Evolutionary conservation across 2,797 vertebrate species (phyloP), one percentile per base, ranked within the genome.

Genomic region (Arnoldichthys spilopterus): DNA sequence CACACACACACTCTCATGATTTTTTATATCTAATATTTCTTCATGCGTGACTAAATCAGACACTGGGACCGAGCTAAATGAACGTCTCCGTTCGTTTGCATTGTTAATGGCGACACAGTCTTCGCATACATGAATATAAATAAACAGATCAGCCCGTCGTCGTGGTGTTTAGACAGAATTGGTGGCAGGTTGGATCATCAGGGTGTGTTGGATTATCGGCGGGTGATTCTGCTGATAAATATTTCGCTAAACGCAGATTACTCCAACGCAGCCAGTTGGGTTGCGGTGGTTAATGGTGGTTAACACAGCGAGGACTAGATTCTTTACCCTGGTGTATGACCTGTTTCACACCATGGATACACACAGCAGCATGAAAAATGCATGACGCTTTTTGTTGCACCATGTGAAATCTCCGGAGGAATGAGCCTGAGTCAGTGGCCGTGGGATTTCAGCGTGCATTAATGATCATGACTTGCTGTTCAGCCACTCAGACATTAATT

Each of bases 71-170:
- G 79, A 51, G 70, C 72, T 81, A 66, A 74, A 78, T 74, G 53
- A 84, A 79, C 58, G 64, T 64, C 34, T 82, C 74, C 68, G 15
- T 82, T 84, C 11, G 79, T 79, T 87, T 87, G 85, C 86, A 83
- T 85, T 71, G 54, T 79, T 79, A 82, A 74, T 72, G 40, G 58
- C 24, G 18, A 30, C 3, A 66, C 49, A 63, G 76, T 79, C 53
- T 81, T 83, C 86, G 83, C 78, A 88, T 82, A 76, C n/a, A 83
- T 82, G 78, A 81, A 83, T 84, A 80, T 74, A 86, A 85, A 85
- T 83, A 67, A 73, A 74, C 40, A 80, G 85, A 83, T 83, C 84
- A 85, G 63, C 63, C 78, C 72, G 43, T 79, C 53, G 20, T 24
- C 53, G 61, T 66, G 78, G 68, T 84, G 82, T 83, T 85, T 83